Percentiles rank a stretch among this genome's conserved stretches.
phyloP scores from a whole-genome alignment of 2,797 vertebrate genomes.

The Microcaecilia unicolor region DNA sequence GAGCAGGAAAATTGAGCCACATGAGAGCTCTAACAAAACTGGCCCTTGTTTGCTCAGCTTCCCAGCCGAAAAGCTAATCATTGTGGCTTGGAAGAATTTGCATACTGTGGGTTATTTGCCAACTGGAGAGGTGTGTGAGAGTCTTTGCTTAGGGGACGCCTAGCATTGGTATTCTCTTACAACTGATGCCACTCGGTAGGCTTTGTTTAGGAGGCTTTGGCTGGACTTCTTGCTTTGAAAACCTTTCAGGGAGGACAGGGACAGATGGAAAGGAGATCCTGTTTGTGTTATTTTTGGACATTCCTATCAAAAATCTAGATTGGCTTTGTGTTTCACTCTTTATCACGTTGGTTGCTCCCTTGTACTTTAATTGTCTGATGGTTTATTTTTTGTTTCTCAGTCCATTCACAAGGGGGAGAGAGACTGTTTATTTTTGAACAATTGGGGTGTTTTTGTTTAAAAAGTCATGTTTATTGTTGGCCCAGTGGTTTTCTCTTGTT shows the following conservation, averaged over 20 bases:
- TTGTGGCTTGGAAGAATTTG: slow-evolving; percentile 36
- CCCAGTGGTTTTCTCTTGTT: too few relatives aligned
- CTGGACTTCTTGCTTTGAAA: slow-evolving; percentile 34
- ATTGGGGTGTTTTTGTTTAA: too few relatives aligned
- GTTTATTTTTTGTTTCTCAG: too few relatives aligned
- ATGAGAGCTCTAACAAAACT: slow-evolving; percentile 47
- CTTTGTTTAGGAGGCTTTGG: slow-evolving; percentile 35
- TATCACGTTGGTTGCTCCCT: neutral
- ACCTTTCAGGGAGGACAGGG: slow-evolving; percentile 25
- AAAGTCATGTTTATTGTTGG: too few relatives aligned
- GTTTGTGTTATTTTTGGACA: slow-evolving; percentile 37
- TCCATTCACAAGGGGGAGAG: too few relatives aligned
- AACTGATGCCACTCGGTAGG: slow-evolving; percentile 26
- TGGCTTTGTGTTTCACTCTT: slow-evolving; percentile 4
- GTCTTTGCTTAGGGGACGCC: slow-evolving; percentile 12
- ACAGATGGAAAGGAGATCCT: slow-evolving; percentile 29
- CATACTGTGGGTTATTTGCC: slow-evolving; percentile 48
- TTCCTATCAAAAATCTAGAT: slow-evolving; percentile 27
- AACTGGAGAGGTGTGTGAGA: slow-evolving; percentile 36
- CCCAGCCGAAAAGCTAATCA: slow-evolving; percentile 40
- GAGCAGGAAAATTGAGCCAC: slow-evolving; percentile 40
- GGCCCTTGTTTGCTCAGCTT: slow-evolving; percentile 49
- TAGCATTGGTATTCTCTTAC: slow-evolving; percentile 32
- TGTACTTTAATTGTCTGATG: neutral
- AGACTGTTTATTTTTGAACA: too few relatives aligned